phyloP scores from a whole-genome alignment of 2,113 vertebrate species.

The Stegostoma tigrinum region DNA sequence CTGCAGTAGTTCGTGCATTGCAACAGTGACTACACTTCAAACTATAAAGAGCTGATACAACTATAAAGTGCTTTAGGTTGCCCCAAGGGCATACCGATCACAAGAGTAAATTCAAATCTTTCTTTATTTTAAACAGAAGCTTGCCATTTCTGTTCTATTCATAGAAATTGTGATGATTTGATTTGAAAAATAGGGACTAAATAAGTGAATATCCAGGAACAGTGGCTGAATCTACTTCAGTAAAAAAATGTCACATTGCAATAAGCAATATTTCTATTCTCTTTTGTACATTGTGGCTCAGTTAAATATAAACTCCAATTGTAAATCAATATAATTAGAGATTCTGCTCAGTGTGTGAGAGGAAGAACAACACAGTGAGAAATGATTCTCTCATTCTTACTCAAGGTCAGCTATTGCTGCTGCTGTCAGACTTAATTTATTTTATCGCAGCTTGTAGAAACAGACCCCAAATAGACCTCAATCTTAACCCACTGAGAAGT shows the following conservation, averaged over 20 bases:
- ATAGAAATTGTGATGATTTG: not conserved
- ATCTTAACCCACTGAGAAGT: not conserved
- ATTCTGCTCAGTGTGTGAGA: not conserved
- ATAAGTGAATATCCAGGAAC: not conserved
- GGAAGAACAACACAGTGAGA: not conserved
- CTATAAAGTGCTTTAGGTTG: not conserved
- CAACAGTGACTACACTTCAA: not conserved
- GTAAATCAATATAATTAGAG: slow-evolving; percentile 17
- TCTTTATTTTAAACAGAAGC: not conserved
- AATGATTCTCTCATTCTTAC: not conserved
- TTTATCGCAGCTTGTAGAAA: slow-evolving; percentile 15
- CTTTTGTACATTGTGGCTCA: not conserved
- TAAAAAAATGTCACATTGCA: not conserved
- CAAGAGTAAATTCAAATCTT: not conserved
- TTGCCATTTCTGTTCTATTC: not conserved
- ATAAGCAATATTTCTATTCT: not conserved
- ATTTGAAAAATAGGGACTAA: not conserved
- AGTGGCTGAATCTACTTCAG: not conserved
- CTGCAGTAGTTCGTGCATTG: not conserved
- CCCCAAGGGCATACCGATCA: too few relatives aligned
- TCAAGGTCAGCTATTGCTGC: not conserved
- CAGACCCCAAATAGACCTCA: not conserved
- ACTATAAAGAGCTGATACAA: not conserved
- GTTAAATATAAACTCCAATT: not conserved
- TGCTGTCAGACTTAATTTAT: slow-evolving; percentile 1